Base-by-base conservation (phyloP, 1,140 invertebrate species). In the Papilio helenus region DNA sequence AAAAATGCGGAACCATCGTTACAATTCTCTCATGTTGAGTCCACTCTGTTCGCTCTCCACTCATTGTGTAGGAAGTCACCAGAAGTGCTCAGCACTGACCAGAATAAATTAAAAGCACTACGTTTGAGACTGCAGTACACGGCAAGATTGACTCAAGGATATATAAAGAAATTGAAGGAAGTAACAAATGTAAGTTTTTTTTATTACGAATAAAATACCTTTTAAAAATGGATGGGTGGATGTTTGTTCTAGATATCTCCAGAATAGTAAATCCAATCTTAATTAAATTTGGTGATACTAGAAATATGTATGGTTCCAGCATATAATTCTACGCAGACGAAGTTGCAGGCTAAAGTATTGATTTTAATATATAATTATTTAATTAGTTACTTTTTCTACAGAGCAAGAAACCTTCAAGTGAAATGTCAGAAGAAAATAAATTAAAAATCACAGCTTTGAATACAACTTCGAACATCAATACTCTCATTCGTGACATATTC, bases 21-120 rank as follows among this genome's bases (percentile, higher is more conserved):
- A 58, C 97, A 99, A 87, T 99, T 99, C 90, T 98, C 98, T 72
- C 97, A 98, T 89, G 98, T 99, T 1, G 99, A 99, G 95, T 99
- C 98, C 96, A 95, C 99, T 29, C 96, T 99, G 84, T 99, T 96
- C 92, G 96, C 97, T 16, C 97, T 99, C 84, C 98, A 99, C 93
- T 97, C 97, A 81, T 88, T 99, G n/a, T 98, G 97, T 39, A 96
- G 97, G 82, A 97, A 97, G 86, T 95, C 95, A 86, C 97, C 98
- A 8, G 97, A 97, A 82, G 89, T 92, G 34, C 95, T 99, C 7
- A 96, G 96, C 49, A 96, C 96, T 68, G 97, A 99, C 95, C 94
- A 96, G 18, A 96, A 97, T 46, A 96, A 97, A 85, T 94, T 99
- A 0, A 99, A 99, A 93, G 98, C 99, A 88, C 98, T 99, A 84